phyloP scores from a whole-genome alignment of 1,140 invertebrate species.

The Drosophila triauraria region DNA sequence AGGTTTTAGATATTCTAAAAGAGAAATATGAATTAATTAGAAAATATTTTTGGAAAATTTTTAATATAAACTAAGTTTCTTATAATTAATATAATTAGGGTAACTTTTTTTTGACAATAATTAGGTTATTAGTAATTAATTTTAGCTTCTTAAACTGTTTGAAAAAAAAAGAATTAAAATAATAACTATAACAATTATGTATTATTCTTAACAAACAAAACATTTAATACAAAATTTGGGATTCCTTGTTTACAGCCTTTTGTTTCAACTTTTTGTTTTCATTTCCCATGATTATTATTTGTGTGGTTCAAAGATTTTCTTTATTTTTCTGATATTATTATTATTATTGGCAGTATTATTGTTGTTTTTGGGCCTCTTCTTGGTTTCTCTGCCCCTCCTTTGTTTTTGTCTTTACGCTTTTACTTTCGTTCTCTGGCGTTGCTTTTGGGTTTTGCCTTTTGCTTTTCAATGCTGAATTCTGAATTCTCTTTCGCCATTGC shows the following conservation, averaged over 20 bases:
- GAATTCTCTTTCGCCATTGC: constrained; percentile 64
- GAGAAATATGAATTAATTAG: constrained; percentile 14
- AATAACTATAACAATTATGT: too few relatives aligned
- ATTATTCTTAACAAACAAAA: not conserved
- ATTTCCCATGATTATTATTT: constrained; percentile 4
- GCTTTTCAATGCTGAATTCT: constrained; percentile 51
- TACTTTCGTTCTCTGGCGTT: constrained; percentile 70
- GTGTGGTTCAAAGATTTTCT: not conserved
- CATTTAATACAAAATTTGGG: not conserved
- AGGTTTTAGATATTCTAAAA: constrained; percentile 38
- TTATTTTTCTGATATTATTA: constrained; percentile 4
- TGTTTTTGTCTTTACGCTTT: constrained; percentile 61
- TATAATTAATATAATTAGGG: not conserved
- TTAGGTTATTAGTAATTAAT: too few relatives aligned
- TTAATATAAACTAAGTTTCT: too few relatives aligned
- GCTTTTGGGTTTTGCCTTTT: constrained; percentile 50
- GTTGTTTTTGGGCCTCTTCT: constrained; percentile 19
- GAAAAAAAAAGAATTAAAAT: too few relatives aligned
- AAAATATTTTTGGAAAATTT: not conserved
- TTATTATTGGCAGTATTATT: constrained; percentile 14
- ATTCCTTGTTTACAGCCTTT: not conserved
- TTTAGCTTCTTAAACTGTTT: too few relatives aligned
- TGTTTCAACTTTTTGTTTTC: not conserved
- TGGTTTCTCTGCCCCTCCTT: constrained; percentile 26
- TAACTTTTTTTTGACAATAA: too few relatives aligned